Base-by-base conservation (phyloP, 2,888 invertebrate species). In the Choristoneura rosaceana region DNA sequence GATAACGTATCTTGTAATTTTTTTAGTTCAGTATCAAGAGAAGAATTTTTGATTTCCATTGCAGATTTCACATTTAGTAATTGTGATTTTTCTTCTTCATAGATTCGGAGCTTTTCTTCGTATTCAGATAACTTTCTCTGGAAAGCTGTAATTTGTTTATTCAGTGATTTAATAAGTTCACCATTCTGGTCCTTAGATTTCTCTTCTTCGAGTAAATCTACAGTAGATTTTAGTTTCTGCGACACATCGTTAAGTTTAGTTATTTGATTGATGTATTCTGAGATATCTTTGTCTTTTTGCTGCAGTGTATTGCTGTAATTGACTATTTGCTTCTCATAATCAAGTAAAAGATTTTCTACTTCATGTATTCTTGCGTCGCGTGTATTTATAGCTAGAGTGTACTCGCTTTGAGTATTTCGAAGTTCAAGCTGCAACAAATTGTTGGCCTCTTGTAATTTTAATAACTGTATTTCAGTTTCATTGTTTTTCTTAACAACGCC, bases 161-260 rank as follows among this genome's bases (percentile, higher is more conserved):
- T 95, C 41, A 95, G 89, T 5, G 94, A 90, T 80, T 94, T 90
- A 3, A 95, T 84, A 75, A 95, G 87, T 74, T 95, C 92, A 41
- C 90, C 89, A 80, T 95, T 94, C 79, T 94, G 92, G 79, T 93
- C 92, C 81, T 91, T 93, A 14, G 89, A 84, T 77, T 94, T 93
- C 78, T 94, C 94, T 80, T 93, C 92, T 82, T 94, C 94, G 34
- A 93, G 86, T 77, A 90, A 75, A 78, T 93, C 92, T 76, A 94
- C 87, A n/a, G 94, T 93, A 38, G 93, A 93, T 81, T 90, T 93
- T 4, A 94, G 82, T 81, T 93, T 94, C 71, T 93, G 91, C 5
- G 95, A 90, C 12, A 94, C 87, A 75, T 90, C 90, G 82, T 95
- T 95, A 17, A 95, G 80, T 82, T 95, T 94, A 25, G 94, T 90